Base-by-base conservation (phyloP, 2,113 vertebrate genomes). In the Hylia prasina region DNA sequence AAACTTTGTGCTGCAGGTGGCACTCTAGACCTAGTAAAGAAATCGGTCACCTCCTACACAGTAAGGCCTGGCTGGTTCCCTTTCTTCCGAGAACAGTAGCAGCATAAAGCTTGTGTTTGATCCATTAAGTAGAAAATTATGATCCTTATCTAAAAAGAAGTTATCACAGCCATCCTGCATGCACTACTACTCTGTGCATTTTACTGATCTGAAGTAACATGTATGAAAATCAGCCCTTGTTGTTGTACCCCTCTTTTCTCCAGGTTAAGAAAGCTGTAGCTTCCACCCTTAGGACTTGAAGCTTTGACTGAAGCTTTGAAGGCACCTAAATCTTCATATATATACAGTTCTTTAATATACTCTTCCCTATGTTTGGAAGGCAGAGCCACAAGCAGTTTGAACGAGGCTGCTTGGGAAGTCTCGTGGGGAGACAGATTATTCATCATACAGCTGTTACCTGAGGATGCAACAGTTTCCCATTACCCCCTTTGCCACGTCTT, bases 1-100 rank as follows among this genome's bases (percentile, higher is more conserved):
- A 66, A 15, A 27, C n/a, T 81, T 57, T 7, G 25, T 91, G 83
- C 96, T 92, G 96, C 57, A 97, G 97, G 33, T 96, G 97, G 95
- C 94, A 87, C 69, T 20, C 79, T 86, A 48, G 0, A 5, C 83
- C 72, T 37, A 84, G 21, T 3, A 92, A 95, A 91, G 76, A 71
- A 76, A 54, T 20, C 23, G 0, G 37, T 27, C 39, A 33, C 22
- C 20, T 56, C 27, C 64, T 39, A 9, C 16, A 23, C 4, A 27
- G 7, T 3, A 11, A 68, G 9, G 33, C 10, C 40, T 69, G 0
- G 0, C 19, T 28, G 3, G 7, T 40, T 79, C 27, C 9, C 15
- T 68, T 40, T 45, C 31, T 84, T 37, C 37, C 11, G 21, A 58
- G n/a, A 6, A 9, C 7, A 33, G 24, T 13, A 65, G 22, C 4